Evolutionary conservation across 2,888 invertebrate species (phyloP).

Genomic region (Amphipoea oculea): DNA sequence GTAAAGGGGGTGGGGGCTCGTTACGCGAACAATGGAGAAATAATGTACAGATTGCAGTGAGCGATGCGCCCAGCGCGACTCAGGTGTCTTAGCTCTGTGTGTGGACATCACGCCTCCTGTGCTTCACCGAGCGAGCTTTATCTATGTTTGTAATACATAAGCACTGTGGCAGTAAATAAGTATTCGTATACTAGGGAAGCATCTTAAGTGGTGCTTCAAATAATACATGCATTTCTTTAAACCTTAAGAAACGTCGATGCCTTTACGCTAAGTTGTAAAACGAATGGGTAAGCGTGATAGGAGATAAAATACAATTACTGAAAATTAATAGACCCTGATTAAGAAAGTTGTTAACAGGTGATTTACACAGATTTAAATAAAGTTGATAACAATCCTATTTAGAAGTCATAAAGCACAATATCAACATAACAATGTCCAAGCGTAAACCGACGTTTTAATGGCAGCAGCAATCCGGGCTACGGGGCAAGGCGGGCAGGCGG

Average conservation of each 20-base stretch:
- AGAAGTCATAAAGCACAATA: constrained; percentile 69
- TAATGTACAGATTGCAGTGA: constrained; percentile 91
- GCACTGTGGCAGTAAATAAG: constrained; percentile 43
- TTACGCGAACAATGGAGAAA: constrained; percentile 91
- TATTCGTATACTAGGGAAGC: constrained; percentile 22
- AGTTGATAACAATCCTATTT: constrained; percentile 61
- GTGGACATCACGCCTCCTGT: constrained; percentile 83
- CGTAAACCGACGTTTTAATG: constrained; percentile 68
- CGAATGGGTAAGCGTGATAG: constrained; percentile 5
- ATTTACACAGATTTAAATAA: constrained; percentile 59
- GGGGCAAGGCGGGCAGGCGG: constrained; percentile 65
- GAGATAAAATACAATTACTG: constrained; percentile 23
- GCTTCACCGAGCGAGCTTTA: constrained; percentile 55
- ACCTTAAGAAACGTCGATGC: neutral
- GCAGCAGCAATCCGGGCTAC: constrained; percentile 58
- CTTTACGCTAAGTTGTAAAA: neutral
- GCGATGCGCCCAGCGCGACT: constrained; percentile 90
- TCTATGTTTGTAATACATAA: constrained; percentile 61
- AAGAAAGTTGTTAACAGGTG: constrained; percentile 34
- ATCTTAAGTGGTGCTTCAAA: constrained; percentile 25
- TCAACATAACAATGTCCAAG: constrained; percentile 65
- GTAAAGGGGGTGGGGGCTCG: constrained; percentile 85
- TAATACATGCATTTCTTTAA: constrained; percentile 23
- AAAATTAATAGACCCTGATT: constrained; percentile 10
- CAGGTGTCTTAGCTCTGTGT: constrained; percentile 87